Evolutionary conservation across 2,888 invertebrate species (phyloP).

Genomic region (Chymomyza amoena): DNA sequence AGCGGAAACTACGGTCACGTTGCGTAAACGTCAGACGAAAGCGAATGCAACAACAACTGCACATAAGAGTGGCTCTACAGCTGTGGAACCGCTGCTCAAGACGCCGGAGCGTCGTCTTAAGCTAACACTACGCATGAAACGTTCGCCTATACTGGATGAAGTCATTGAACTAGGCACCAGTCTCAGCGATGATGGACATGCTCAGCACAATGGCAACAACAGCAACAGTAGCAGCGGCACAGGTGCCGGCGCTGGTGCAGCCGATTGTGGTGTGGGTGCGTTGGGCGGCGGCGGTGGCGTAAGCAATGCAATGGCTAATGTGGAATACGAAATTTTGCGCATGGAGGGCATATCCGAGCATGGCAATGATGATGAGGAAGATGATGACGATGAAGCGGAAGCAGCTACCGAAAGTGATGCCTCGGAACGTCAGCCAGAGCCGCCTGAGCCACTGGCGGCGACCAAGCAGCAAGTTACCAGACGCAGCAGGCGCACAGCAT

Average conservation of each 20-base stretch:
- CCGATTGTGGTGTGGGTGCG: background rate
- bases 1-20: slow-evolving; percentile 49
- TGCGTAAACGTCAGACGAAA: slow-evolving; percentile 49
- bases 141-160: slow-evolving; percentile 91
- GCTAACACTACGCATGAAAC: slow-evolving; percentile 90
- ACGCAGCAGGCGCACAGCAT: slow-evolving; percentile 38
- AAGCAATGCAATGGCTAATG: slow-evolving; percentile 10
- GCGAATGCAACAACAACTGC: slow-evolving; percentile 18
- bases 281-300: slow-evolving; percentile 18
- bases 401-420: slow-evolving; percentile 24
- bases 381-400: slow-evolving; percentile 27
- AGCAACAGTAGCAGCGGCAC: slow-evolving; percentile 22
- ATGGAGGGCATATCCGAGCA: slow-evolving; percentile 85
- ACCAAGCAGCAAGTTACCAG: slow-evolving; percentile 1
- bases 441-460: slow-evolving; percentile 6
- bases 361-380: slow-evolving; percentile 70
- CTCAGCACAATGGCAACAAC: slow-evolving; percentile 49
- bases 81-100: slow-evolving; percentile 74
- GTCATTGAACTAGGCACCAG: slow-evolving; percentile 89
- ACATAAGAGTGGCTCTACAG: slow-evolving; percentile 11
- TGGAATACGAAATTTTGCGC: slow-evolving; percentile 91
- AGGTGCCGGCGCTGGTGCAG: slow-evolving; percentile 8
- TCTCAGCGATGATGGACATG: slow-evolving; percentile 81
- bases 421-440: slow-evolving; percentile 3
- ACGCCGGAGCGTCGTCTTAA: slow-evolving; percentile 82